Evolutionary conservation across 2,888 invertebrate genomes (phyloP).

Genomic region (Thecophora atra): DNA sequence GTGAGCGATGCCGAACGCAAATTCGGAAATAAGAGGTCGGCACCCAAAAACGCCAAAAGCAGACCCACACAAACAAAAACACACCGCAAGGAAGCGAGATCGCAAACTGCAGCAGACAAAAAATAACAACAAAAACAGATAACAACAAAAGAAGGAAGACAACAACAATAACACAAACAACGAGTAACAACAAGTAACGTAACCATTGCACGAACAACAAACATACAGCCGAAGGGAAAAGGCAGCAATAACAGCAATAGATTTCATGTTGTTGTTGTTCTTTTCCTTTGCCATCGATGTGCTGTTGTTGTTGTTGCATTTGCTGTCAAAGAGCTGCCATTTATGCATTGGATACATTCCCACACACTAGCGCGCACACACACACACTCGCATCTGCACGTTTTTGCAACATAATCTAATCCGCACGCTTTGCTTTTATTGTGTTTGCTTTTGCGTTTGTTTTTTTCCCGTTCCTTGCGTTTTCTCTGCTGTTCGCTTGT

Average conservation of each 20-base stretch:
- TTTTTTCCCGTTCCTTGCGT: slow-evolving; percentile 30
- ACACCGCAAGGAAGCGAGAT: too few relatives aligned
- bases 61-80: not conserved
- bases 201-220: too few relatives aligned
- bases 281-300: not conserved
- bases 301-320: slow-evolving; percentile 15
- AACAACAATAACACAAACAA: slow-evolving; percentile 17
- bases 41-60: not conserved
- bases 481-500: slow-evolving; percentile 18
- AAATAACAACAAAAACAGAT: not conserved
- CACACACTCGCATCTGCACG: slow-evolving; percentile 23
- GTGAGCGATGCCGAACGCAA: slow-evolving; percentile 26
- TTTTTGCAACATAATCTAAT: slow-evolving; percentile 33
- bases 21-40: slow-evolving; percentile 26
- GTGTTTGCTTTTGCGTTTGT: slow-evolving; percentile 31
- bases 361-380: slow-evolving; percentile 37
- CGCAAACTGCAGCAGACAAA: too few relatives aligned
- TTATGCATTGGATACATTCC: slow-evolving; percentile 28
- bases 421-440: slow-evolving; percentile 18
- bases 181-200: not conserved
- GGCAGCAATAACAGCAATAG: slow-evolving; percentile 11
- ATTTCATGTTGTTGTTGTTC: slow-evolving; percentile 19
- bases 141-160: not conserved
- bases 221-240: not conserved
- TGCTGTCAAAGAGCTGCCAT: slow-evolving; percentile 30